Base-by-base conservation (phyloP, 2,113 vertebrate genomes). In the Nothocercus nigrocapillus region DNA sequence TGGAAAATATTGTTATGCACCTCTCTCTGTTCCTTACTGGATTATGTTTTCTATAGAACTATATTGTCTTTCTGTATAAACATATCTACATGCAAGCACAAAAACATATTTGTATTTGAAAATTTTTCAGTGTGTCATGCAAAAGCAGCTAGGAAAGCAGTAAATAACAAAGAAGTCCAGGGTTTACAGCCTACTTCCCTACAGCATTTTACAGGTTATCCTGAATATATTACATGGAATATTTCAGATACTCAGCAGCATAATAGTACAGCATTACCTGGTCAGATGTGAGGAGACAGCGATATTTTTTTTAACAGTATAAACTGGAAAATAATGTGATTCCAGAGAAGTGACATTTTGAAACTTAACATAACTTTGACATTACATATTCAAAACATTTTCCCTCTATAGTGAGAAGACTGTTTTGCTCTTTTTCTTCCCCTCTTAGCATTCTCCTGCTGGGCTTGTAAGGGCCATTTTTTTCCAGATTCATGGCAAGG, bases 351-450 rank as follows among this genome's bases (percentile, higher is more conserved):
- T 82, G 38, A 34, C 38, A 49, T 32, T 85, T 78, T 85, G 42
- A 91, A 95, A 82, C 54, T 82, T 69, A 56, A 74, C 78, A 85
- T 54, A 74, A 56, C n/a, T 89, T 82, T 66, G 78, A 66, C 64
- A 77, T 49, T 61, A 56, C 34, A 28, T 5, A 69, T 74, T 88
- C 42, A 17, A 66, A 61, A 27, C 85, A 15, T 69, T 89, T 89
- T 59, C 7, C 73, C 53, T 82, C 54, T 38, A 34, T 11, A 85
- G 3, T 3, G 5, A 72, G 51, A 67, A 56, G 17, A 13, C 8
- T 66, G 8, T 56, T 79, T 83, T 87, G 22, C 45, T 28, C 12
- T 85, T 88, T 78, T 59, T 28, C 59, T 88, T 84, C 49, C 58
- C 2, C 20, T 36, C 44, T 81, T 53, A 6, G 28, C 9, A 32